Evolutionary conservation across 2,888 invertebrate species (phyloP).

Genomic region (Aphodius sticticus): DNA sequence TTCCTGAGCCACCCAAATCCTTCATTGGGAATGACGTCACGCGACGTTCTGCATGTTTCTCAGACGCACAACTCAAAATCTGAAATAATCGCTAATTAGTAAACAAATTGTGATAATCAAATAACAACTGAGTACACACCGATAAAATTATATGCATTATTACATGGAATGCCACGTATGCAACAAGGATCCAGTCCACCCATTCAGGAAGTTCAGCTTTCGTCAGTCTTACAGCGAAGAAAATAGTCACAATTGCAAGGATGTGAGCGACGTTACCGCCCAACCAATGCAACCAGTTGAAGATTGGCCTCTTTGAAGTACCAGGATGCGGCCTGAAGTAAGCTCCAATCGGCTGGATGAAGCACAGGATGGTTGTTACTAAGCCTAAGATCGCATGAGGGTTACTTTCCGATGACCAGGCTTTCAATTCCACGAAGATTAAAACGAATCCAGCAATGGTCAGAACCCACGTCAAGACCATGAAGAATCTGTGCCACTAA

Average conservation of each 20-base stretch:
- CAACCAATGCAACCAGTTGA: conserved; percentile 94
- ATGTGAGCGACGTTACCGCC: conserved; percentile 89
- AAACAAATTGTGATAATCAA: neutral
- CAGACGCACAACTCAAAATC: conserved; percentile 81
- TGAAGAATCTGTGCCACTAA: conserved; percentile 87
- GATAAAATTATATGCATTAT: conserved; percentile 86
- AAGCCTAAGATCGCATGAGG: conserved; percentile 86
- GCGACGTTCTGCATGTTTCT: conserved; percentile 74
- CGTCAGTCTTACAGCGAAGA: conserved; percentile 86
- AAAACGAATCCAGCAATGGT: conserved; percentile 81
- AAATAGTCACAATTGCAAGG: conserved; percentile 88
- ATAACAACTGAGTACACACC: conserved; percentile 62
- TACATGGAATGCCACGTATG: conserved; percentile 90
- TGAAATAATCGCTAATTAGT: conserved; percentile 55
- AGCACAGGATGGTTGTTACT: conserved; percentile 79
- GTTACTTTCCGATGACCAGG: conserved; percentile 77
- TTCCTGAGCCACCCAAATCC: conserved; percentile 74
- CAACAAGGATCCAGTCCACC: conserved; percentile 88
- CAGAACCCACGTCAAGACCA: conserved; percentile 82
- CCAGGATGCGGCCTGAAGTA: conserved; percentile 87
- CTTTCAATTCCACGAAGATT: conserved; percentile 82
- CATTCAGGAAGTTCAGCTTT: conserved; percentile 88
- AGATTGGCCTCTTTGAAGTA: conserved; percentile 77
- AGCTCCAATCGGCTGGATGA: conserved; percentile 88
- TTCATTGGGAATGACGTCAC: conserved; percentile 88